Conservation (phyloP, 2,797 vertebrate genomes). For the Galaxias olidus region DNA sequence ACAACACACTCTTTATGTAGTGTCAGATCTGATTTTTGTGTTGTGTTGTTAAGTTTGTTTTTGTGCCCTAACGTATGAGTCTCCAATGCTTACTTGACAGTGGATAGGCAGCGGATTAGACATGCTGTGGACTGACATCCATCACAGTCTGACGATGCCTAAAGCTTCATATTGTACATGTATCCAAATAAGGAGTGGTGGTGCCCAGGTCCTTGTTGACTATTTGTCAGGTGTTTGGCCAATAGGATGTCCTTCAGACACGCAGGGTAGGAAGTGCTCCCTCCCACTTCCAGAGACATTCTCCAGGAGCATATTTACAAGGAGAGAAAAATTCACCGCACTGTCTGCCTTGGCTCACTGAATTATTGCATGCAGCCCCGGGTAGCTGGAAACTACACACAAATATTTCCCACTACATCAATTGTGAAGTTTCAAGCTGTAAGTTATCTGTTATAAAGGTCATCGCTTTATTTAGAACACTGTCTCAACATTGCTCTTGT, state of each 20-base stretch:
- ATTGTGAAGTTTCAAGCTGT: too few species aligned
- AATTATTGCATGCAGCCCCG: slow-evolving; percentile 37
- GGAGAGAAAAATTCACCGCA: slow-evolving; percentile 37
- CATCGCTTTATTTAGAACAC: too few species aligned
- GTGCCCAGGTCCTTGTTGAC: slow-evolving; percentile 42
- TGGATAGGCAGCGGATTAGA: too few species aligned
- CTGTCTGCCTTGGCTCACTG: slow-evolving; percentile 13
- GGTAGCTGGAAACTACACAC: slow-evolving; percentile 9
- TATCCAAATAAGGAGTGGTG: not conserved
- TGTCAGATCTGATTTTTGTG: too few species aligned
- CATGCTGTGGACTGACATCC: not conserved
- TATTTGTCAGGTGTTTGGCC: slow-evolving; percentile 55
- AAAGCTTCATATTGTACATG: not conserved
- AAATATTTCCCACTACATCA: too few species aligned
- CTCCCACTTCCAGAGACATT: slow-evolving; percentile 50
- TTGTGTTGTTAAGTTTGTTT: too few species aligned
- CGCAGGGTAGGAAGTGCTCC: slow-evolving; percentile 48
- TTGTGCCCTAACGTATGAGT: too few species aligned
- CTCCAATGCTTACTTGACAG: too few species aligned
- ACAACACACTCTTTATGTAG: too few species aligned
- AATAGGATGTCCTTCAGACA: slow-evolving; percentile 47
- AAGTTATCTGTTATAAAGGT: too few species aligned
- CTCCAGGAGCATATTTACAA: slow-evolving; percentile 61
- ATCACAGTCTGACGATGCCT: not conserved
- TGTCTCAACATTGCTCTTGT: too few species aligned